A percentile compares a stretch with the other conserved stretches of the same genome.
Evolutionary conservation across 2,888 invertebrate genomes (phyloP).

Genomic region (Drosophila pseudotalamancana): DNA sequence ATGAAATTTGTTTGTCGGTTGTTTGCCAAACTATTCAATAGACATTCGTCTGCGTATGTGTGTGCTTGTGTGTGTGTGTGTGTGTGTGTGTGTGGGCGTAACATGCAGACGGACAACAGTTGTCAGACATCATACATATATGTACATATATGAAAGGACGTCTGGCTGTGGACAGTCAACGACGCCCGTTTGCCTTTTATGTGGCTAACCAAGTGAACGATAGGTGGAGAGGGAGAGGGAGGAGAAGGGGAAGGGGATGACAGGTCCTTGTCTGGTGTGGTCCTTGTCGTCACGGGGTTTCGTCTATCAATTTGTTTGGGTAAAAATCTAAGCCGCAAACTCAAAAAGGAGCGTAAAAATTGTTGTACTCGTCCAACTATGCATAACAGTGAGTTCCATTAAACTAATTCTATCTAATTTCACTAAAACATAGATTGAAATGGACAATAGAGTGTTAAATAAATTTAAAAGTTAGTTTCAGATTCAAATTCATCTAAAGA

Average conservation of each 20-base stretch:
- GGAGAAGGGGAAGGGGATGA: neutral
- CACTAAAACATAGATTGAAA: neutral
- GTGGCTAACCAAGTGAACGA: slow-evolving; percentile 34
- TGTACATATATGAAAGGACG: slow-evolving; percentile 22
- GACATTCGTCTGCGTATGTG: slow-evolving; percentile 24
- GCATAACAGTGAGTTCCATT: slow-evolving; percentile 6
- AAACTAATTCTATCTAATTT: slow-evolving; percentile 13
- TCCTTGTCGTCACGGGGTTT: slow-evolving; percentile 5
- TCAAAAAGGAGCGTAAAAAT: slow-evolving; percentile 26
- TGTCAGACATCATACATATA: slow-evolving; percentile 57
- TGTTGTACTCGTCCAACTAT: slow-evolving; percentile 12
- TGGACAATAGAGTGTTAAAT: too few species aligned
- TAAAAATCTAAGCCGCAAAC: slow-evolving; percentile 32
- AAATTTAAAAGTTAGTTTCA: too few species aligned
- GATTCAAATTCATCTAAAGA: too few species aligned
- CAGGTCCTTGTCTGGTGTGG: slow-evolving; percentile 26
- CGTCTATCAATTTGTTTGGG: slow-evolving; percentile 48
- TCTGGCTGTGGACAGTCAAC: slow-evolving; percentile 27
- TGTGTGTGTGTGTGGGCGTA: slow-evolving; percentile 13
- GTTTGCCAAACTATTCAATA: slow-evolving; percentile 72
- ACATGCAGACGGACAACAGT: slow-evolving; percentile 46
- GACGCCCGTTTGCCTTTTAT: slow-evolving; percentile 38
- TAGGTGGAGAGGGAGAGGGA: neutral
- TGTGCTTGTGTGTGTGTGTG: slow-evolving; percentile 2
- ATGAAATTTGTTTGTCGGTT: slow-evolving; percentile 74